Percentiles rank a stretch among this genome's conserved stretches.
Evolutionary conservation across 2,113 vertebrate species (phyloP).

Genomic region (Callipepla squamata): DNA sequence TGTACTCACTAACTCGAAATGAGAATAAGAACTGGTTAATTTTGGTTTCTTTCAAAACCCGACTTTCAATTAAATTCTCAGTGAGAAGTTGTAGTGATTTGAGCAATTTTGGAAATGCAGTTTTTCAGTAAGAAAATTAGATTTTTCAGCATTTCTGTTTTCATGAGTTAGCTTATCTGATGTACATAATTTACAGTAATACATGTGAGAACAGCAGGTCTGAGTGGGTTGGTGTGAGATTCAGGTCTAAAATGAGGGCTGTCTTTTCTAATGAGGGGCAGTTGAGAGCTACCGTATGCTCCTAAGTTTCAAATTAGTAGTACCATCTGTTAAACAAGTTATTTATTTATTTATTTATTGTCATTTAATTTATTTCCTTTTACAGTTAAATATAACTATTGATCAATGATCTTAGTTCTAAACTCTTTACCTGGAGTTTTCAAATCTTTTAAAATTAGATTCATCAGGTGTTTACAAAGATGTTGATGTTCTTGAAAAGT

Average conservation of each 20-base stretch:
- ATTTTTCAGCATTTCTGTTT: conserved; percentile 63
- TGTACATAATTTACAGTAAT: conserved; percentile 79
- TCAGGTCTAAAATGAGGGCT: conserved; percentile 71
- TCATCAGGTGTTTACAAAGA: not conserved
- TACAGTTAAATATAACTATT: not conserved
- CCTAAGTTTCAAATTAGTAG: conserved; percentile 72
- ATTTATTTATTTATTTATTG: not conserved
- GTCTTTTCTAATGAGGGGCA: conserved; percentile 77
- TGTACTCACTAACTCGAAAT: not conserved
- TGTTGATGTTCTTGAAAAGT: not conserved
- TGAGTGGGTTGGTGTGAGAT: conserved; percentile 71
- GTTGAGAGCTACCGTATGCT: conserved; percentile 76
- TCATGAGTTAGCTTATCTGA: conserved; percentile 66
- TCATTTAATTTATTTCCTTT: not conserved
- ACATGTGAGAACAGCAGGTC: conserved; percentile 76
- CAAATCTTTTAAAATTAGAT: conserved; percentile 6
- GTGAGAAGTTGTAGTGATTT: not conserved
- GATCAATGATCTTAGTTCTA: not conserved
- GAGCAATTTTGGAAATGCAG: not conserved
- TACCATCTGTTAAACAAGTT: conserved; percentile 76
- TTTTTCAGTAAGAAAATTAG: conserved; percentile 23
- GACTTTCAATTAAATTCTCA: not conserved
- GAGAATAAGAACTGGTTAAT: not conserved
- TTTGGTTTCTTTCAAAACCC: not conserved
- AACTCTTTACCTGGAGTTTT: not conserved